Conservation (phyloP, 2,113 vertebrate species). For the Rhinichthys klamathensis region DNA sequence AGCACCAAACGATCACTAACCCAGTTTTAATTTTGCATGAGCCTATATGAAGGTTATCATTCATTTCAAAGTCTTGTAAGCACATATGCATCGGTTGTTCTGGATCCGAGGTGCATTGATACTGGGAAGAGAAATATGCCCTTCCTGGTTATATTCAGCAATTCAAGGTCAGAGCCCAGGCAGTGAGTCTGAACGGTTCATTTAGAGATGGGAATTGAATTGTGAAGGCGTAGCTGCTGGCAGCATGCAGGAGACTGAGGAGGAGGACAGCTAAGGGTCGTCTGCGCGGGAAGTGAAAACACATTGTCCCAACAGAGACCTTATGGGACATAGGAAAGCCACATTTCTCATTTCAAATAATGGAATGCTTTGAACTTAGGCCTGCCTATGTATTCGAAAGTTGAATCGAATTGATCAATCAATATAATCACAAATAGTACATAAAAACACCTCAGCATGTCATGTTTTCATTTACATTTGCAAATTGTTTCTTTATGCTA, state of each 20-base stretch:
- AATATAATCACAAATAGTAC: not conserved
- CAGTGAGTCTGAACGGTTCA: conserved; percentile 59
- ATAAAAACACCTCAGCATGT: not conserved
- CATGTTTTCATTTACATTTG: not conserved
- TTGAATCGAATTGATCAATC: no score
- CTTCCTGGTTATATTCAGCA: conserved; percentile 46
- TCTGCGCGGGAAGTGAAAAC: not conserved
- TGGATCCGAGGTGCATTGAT: not conserved
- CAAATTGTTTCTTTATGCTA: not conserved
- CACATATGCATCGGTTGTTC: not conserved
- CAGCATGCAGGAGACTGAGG: conserved; percentile 29
- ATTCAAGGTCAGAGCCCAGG: conserved; percentile 64
- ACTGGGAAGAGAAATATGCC: conserved; percentile 39
- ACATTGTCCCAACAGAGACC: not conserved
- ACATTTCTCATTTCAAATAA: not conserved
- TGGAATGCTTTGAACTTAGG: not conserved
- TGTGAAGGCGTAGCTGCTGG: conserved; percentile 60
- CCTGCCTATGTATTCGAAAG: not conserved
- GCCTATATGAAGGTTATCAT: not conserved
- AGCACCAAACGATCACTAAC: not conserved
- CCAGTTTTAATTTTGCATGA: no score
- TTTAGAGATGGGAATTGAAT: conserved; percentile 68
- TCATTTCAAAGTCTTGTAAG: not conserved
- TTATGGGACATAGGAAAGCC: not conserved
- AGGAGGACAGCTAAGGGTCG: not conserved